Conservation (phyloP, 2,113 vertebrate genomes). For the Pavo muticus region DNA sequence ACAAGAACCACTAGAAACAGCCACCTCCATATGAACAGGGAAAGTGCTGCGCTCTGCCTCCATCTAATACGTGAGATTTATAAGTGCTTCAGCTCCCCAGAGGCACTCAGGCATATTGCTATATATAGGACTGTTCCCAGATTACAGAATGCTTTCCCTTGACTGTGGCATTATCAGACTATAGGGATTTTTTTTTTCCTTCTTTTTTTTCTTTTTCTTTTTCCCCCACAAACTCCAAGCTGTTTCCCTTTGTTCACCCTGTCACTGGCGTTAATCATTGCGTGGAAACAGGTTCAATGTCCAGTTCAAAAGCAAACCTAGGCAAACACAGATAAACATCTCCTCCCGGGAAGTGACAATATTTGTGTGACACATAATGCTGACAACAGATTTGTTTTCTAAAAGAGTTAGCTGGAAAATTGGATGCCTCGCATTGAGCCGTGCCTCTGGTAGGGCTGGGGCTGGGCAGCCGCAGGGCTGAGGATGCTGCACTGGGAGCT, state of each 20-base stretch:
- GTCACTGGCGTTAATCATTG: constrained; percentile 37
- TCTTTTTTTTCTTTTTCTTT: background rate
- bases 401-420: background rate
- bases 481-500: rapidly evolving
- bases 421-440: background rate
- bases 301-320: constrained; percentile 25
- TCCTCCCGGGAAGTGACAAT: background rate
- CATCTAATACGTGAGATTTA: constrained; percentile 65
- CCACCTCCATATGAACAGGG: constrained; percentile 23
- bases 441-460: background rate
- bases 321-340: constrained; percentile 32
- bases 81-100: constrained; percentile 64
- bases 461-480: background rate
- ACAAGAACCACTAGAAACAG: constrained; percentile 49
- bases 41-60: constrained; percentile 33
- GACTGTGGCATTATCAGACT: constrained; percentile 45
- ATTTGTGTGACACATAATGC: background rate
- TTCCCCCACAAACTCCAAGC: background rate
- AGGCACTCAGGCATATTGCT: constrained; percentile 64
- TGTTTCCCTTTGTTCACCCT: constrained; percentile 38
- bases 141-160: constrained; percentile 63
- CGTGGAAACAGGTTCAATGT: constrained; percentile 58
- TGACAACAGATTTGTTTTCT: constrained; percentile 24
- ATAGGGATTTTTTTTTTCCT: constrained; percentile 6
- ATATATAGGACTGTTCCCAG: constrained; percentile 73